Conservation (phyloP, 2,113 vertebrate species). For the Hyperopisus bebe region DNA sequence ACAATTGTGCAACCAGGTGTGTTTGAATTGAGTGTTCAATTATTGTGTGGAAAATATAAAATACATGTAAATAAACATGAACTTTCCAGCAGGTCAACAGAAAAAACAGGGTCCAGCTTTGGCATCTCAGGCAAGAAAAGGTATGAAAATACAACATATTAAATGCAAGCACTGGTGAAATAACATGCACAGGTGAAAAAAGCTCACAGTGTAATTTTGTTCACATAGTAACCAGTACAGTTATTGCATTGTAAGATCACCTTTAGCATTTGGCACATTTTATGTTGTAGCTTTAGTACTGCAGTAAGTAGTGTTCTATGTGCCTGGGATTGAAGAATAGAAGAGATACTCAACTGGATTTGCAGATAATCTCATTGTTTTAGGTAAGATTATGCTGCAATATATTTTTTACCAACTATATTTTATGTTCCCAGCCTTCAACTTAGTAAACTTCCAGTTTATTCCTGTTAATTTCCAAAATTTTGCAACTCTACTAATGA, state of each 20-base stretch:
- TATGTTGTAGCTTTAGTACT: constrained; percentile 1
- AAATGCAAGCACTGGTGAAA: not conserved
- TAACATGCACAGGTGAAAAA: constrained; percentile 8
- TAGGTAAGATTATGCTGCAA: not conserved
- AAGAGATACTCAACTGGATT: constrained; percentile 1
- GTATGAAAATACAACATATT: constrained; percentile 10
- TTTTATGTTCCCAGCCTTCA: not conserved
- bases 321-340: not conserved
- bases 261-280: constrained; percentile 4
- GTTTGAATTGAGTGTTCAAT: not conserved
- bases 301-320: constrained; percentile 4
- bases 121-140: constrained; percentile 1
- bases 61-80: not conserved
- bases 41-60: not conserved
- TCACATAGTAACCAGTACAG: constrained; percentile 6
- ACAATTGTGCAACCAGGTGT: not conserved
- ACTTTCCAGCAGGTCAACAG: not conserved
- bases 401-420: constrained; percentile 8
- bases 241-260: constrained; percentile 4
- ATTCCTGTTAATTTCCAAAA: not conserved
- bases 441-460: not conserved
- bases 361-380: constrained; percentile 7
- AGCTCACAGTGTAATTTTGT: not conserved
- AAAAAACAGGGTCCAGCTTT: constrained; percentile 1
- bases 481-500: not conserved